phyloP scores from a whole-genome alignment of 1,140 invertebrate species.

The Gonatopus flavifemur region DNA sequence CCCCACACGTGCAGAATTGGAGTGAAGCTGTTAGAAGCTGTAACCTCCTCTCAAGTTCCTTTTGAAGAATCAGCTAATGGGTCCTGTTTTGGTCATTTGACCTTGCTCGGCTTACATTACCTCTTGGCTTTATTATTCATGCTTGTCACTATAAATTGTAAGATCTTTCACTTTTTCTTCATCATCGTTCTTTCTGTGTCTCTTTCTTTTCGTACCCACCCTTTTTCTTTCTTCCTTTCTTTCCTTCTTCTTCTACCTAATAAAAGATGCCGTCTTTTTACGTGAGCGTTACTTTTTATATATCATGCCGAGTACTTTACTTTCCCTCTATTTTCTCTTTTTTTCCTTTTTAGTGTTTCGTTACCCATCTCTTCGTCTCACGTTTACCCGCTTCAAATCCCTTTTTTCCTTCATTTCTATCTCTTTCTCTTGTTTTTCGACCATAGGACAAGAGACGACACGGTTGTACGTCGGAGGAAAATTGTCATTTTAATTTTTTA shows the following conservation, averaged over 20 bases:
- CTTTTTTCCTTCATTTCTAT: background rate
- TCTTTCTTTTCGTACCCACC: conserved; percentile 13
- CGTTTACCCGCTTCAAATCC: conserved; percentile 3
- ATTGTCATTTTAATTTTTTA: conserved; percentile 43
- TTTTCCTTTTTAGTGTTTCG: conserved; percentile 25
- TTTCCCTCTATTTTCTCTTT: conserved; percentile 13
- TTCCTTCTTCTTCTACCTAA: too few relatives aligned
- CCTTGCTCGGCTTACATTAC: conserved; percentile 13
- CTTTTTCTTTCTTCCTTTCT: conserved; percentile 14
- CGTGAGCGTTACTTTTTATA: conserved; percentile 31
- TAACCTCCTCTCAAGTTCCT: conserved; percentile 8
- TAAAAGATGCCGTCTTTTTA: conserved; percentile 27
- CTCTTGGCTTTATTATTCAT: background rate
- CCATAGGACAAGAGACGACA: conserved; percentile 10
- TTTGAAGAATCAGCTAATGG: conserved; percentile 18
- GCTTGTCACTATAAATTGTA: too few relatives aligned
- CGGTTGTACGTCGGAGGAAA: conserved; percentile 23
- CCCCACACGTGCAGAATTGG: too few relatives aligned
- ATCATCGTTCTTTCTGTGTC: background rate
- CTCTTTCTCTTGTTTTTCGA: background rate
- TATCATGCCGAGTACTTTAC: conserved; percentile 24
- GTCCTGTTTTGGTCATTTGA: conserved; percentile 15
- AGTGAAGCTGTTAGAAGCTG: too few relatives aligned
- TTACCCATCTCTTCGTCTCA: conserved; percentile 15
- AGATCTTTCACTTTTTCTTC: too few relatives aligned